Percentiles rank a stretch among this genome's conserved stretches.
These are phyloP conservation scores for Simalia tracyae DNA, from an alignment of 2,797 vertebrate species.

Conservation along the genomic window DNA sequence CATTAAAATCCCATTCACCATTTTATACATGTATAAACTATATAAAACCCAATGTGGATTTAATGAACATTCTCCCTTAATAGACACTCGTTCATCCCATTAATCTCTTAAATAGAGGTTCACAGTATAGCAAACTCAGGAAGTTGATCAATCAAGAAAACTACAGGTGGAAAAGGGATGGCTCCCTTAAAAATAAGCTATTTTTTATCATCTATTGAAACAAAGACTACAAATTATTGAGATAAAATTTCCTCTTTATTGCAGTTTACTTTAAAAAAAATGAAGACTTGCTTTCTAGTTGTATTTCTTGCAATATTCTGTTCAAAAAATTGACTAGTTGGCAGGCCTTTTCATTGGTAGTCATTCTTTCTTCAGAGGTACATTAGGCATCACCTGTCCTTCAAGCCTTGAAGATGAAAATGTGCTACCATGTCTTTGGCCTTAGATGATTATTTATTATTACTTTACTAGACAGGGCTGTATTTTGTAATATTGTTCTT, in stretches of 20 bases:
- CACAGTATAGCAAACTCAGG: neutral
- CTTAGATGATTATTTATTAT: neutral
- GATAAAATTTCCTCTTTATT: neutral
- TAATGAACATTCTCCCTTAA: neutral
- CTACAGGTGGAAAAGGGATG: neutral
- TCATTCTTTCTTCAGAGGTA: neutral
- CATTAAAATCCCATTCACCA: neutral
- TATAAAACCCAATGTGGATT: neutral
- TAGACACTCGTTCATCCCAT: neutral
- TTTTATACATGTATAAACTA: neutral
- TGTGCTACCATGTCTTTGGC: neutral
- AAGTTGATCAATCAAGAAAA: neutral
- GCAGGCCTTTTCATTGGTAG: neutral
- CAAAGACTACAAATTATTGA: constrained; percentile 1
- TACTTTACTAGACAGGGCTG: neutral
- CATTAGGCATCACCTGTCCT: neutral
- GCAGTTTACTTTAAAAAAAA: neutral
- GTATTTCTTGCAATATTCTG: constrained; percentile 2
- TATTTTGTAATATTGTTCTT: neutral
- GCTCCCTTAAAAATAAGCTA: neutral
- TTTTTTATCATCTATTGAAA: constrained; percentile 3
- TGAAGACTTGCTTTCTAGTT: neutral
- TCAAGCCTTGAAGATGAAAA: neutral
- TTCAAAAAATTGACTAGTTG: constrained; percentile 30
- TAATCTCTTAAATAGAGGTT: neutral